Evolutionary conservation across 2,888 invertebrate species (phyloP), one percentile per base, ranked within the genome.

Genomic region (Cataglyphis albicans): DNA sequence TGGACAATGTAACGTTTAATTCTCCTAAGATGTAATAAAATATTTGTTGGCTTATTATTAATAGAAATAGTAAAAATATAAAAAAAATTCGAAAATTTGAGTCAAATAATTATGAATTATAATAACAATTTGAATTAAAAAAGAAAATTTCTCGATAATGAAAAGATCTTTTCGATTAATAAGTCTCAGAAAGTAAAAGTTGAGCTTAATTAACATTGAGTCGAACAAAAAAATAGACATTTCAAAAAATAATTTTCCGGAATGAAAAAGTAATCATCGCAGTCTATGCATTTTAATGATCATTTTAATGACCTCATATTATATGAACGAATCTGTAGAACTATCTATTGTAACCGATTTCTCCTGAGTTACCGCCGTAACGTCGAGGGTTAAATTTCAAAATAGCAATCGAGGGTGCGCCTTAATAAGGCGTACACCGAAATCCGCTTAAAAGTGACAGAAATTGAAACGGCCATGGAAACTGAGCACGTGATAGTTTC

Each of bases 391-490:
- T 35, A 38, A 59, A 80, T 57, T 55, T n/a, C 59, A 41, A 25
- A 57, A 41, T 63, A 55, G 70, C 80, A 32, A 80, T 63, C 15
- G 59, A 5, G 59, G 18, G 25, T 63, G 29, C 57, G 55, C 76
- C 80, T 64, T 68, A 83, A 78, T 83, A 83, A 67, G 80, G 73
- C 73, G 83, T 61, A 35, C 44, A 52, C 67, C 68, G 64, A 81
- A 82, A 84, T 84, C 81, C 81, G 81, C 84, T 81, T 81, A 84
- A 68, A 83, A 84, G 74, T 68, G 81, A 74, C 74, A 68, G 84
- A 74, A 82, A 84, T 72, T 68, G 81, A 75, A 81, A 81, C 73
- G 81, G 74, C 48, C 73, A 68, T 48, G 61, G 55, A 52, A 80
- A 70, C 65, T 48, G 67, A 44, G 57, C 72, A 38, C 81, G 80